These are phyloP conservation scores for Calidris pygmaea DNA, from an alignment of 2,113 vertebrate species.

Conservation along the genomic window DNA sequence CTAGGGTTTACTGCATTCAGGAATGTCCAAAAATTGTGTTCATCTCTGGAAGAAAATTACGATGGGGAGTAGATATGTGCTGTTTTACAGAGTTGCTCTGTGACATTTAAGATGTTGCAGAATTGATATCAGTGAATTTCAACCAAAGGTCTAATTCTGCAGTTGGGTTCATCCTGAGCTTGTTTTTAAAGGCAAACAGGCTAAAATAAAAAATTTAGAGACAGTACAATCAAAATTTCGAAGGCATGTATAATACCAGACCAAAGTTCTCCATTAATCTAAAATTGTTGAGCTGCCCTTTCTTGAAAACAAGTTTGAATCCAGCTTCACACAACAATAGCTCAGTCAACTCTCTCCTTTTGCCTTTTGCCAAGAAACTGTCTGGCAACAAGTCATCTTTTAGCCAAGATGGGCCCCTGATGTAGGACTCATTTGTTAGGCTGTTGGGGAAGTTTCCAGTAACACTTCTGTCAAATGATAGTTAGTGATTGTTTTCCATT, in stretches of 20 bases:
- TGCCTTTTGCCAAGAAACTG: constrained; percentile 17
- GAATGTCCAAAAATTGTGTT: neutral
- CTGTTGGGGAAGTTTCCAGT: constrained; percentile 8
- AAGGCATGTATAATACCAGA: neutral
- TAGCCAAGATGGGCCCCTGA: neutral
- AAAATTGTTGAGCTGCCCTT: neutral
- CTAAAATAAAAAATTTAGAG: neutral
- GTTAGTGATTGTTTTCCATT: neutral
- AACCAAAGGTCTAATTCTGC: neutral
- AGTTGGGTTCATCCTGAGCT: neutral
- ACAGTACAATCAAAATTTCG: neutral
- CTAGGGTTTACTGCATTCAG: neutral
- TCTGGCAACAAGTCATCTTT: neutral
- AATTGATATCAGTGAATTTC: neutral
- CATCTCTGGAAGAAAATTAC: neutral
- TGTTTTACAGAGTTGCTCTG: neutral
- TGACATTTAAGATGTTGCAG: neutral
- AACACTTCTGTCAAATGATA: neutral
- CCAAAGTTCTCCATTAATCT: neutral
- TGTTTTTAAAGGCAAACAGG: neutral
- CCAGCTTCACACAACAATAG: neutral
- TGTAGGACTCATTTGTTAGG: constrained; percentile 3
- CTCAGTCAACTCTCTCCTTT: neutral
- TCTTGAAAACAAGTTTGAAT: neutral
- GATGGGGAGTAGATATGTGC: neutral